These are phyloP conservation scores for Napeogenes sylphis DNA, from an alignment of 2,888 invertebrate genomes.

Conservation along the genomic window DNA sequence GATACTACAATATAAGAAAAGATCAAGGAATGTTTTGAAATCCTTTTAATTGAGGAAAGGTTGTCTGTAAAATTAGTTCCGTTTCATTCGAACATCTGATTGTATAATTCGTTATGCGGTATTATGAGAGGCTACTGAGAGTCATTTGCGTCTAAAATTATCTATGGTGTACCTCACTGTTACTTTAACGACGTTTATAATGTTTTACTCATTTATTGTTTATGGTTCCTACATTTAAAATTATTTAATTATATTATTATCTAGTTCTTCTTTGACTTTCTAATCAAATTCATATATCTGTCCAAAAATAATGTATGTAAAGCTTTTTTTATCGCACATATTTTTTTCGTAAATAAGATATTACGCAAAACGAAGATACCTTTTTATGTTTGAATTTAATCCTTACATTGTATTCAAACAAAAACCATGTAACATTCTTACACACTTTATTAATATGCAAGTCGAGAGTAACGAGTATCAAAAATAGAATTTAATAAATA, in stretches of 20 bases:
- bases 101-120: conserved; percentile 50
- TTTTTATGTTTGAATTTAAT: too few species aligned
- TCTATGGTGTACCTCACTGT: conserved; percentile 58
- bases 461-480: conserved; percentile 24
- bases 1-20: not conserved
- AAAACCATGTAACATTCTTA: not conserved
- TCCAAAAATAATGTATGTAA: too few species aligned
- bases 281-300: too few species aligned
- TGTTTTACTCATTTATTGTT: conserved; percentile 57
- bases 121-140: conserved; percentile 44
- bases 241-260: conserved; percentile 7
- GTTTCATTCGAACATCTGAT: conserved; percentile 30
- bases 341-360: too few species aligned
- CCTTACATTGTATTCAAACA: conserved; percentile 5
- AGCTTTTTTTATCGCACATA: too few species aligned
- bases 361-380: too few species aligned
- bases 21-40: not conserved
- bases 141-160: conserved; percentile 49
- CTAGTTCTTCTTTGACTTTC: too few species aligned
- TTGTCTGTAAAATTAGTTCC: conserved; percentile 46
- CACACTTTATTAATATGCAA: conserved; percentile 14
- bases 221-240: conserved; percentile 40
- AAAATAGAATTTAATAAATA: conserved; percentile 34
- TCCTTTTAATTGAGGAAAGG: conserved; percentile 5
- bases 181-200: conserved; percentile 66